Evolutionary conservation across 2,888 invertebrate genomes (phyloP), one percentile per base, ranked within the genome.

Genomic region (Calameuta idolon): DNA sequence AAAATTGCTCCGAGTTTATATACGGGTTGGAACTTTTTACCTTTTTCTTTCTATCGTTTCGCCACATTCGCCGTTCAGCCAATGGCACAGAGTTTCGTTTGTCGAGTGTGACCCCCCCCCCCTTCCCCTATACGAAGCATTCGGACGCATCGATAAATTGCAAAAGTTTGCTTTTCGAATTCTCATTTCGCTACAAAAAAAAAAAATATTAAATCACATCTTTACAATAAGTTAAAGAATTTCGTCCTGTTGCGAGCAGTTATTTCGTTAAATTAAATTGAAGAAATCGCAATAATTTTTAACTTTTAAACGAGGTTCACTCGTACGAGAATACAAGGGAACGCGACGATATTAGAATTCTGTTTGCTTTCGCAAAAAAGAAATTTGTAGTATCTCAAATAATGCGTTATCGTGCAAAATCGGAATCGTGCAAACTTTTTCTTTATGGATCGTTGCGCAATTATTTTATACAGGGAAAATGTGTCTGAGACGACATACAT

Each of bases 1-100:
- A 86, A 85, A 84, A 83, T 83, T 86, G 85, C 82, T 85, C 83
- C 85, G 83, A 85, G 85, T 87, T 87, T 87, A 87, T 87, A 86
- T 85, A 87, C 86, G 87, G 86, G 30, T 23, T 23, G 55, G 23
- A 55, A 55, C 55, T 55, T 55, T 55, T 55, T 55, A 55, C 55
- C 23, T 55, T 55, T 55, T 55, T 55, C 55, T 55, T 55, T 55
- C 55, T 23, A 23, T 55, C 55, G 55, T 55, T 55, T 55, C 55
- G 55, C 55, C 55, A 55, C 55, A 23, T 55, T 55, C 55, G 55
- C 55, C 55, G 55, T 55, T 55, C 55, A 15, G 23, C 55, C 55
- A 55, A 55, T 55, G 5, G 55, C 9, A 55, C 23, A 23, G 55
- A 55, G 23, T 55, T 55, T 55, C 55, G 55, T 55, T 55, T 55